Base-by-base conservation (phyloP, 2,113 vertebrate species). In the Papio anubis region DNA sequence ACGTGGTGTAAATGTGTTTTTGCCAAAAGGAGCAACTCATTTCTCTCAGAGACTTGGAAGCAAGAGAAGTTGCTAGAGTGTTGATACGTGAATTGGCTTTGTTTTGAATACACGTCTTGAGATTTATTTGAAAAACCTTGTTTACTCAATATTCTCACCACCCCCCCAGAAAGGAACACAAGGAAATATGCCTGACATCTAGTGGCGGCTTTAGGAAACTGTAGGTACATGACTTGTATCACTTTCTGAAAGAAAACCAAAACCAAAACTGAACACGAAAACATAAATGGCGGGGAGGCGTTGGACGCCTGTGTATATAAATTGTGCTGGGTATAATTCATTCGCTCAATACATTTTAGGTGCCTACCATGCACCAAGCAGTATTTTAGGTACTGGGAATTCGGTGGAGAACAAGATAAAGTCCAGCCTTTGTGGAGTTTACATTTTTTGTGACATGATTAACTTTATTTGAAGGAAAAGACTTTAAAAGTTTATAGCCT, bases 151-250 rank as follows among this genome's bases (percentile, higher is more conserved):
- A 78, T 6, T 83, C 59, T 57, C 55, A 86, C n/a, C 35, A 59
- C 5, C 20, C 18, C 48, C 80, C 64, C n/a, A 45, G 79, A 68
- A 68, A 90, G 45, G 8, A 82, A 72, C 40, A 61, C 16, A n/a
- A 94, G 95, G 75, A 97, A 93, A 70, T 80, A 57, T 1, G 48
- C 68, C 97, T 97, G 97, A 93, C 95, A 97, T 87, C 96, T 98
- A 96, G 92, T 90, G 98, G 97, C 92, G 12, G 55, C 43, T 61
- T 78, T 68, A 32, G 92, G 92, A 48, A 90, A 88, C 38, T 84
- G 35, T 3, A 92, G 83, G 16, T 45, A 64, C 9, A n/a, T 27
- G 75, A 94, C 27, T 14, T 55, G n/a, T 6, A 4, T 5, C 81
- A n/a, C 52, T 93, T 90, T 73, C 45, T 43, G 55, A 89, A 90